Percentiles rank a stretch among this genome's conserved stretches.
phyloP scores from a whole-genome alignment of 2,113 vertebrate genomes.

The Pterocles burchelli region DNA sequence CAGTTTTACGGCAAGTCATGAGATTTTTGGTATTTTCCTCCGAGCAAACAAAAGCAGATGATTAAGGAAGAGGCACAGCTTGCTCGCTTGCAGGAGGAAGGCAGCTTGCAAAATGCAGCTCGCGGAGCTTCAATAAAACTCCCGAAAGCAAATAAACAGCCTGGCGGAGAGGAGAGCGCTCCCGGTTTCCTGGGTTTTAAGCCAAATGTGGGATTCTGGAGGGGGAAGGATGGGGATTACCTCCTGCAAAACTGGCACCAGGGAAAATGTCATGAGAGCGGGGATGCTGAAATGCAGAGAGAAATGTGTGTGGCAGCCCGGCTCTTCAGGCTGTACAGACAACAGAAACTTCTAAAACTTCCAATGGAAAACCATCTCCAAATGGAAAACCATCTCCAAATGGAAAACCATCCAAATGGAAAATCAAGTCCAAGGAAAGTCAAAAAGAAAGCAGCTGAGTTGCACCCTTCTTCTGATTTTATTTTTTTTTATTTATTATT shows the following conservation, averaged over 20 bases:
- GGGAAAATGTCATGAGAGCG: background rate
- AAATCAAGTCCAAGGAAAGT: background rate
- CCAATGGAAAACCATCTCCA: background rate
- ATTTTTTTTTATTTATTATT: background rate
- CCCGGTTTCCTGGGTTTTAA: background rate
- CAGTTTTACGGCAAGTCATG: conserved; percentile 24
- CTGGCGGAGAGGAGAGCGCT: background rate
- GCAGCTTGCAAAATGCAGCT: conserved; percentile 51
- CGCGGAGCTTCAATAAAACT: conserved; percentile 45
- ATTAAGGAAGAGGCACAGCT: conserved; percentile 57
- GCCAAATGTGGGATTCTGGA: background rate
- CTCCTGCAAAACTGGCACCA: background rate
- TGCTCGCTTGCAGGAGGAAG: conserved; percentile 42
- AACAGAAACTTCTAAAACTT: background rate
- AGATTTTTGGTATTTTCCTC: conserved; percentile 57
- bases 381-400: background rate
- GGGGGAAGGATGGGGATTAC: background rate
- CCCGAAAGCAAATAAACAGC: conserved; percentile 57
- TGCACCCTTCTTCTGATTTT: background rate
- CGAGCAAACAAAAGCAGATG: conserved; percentile 59
- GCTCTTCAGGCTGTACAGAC: background rate
- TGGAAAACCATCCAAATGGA: background rate
- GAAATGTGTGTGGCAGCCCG: background rate
- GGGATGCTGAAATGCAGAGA: background rate
- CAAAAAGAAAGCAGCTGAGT: background rate